Conservation (phyloP, 2,888 invertebrate genomes). For the Lagria hirta region DNA sequence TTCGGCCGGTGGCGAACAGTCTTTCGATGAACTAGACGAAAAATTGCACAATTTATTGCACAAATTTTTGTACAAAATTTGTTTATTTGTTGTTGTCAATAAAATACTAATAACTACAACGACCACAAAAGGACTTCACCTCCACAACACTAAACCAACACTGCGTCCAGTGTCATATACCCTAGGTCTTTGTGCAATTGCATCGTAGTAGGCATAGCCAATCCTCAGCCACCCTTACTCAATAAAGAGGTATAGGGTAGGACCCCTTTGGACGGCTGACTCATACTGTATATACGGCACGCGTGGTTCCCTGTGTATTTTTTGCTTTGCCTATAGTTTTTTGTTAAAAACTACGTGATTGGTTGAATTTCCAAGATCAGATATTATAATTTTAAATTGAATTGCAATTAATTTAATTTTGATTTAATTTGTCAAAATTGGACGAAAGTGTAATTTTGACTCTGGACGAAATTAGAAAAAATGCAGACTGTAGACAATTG, state of each 20-base stretch:
- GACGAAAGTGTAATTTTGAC: no score
- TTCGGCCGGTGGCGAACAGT: conserved; percentile 31
- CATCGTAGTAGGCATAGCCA: conserved; percentile 50
- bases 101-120: conserved; percentile 43
- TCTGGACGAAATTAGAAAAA: no score
- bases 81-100: conserved; percentile 1
- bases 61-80: no score
- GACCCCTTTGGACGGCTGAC: conserved; percentile 49
- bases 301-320: conserved; percentile 26
- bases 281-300: conserved; percentile 48
- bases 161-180: conserved; percentile 46
- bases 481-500: no score
- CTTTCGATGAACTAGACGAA: no score
- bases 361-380: no score
- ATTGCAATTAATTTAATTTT: no score
- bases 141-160: conserved; percentile 54
- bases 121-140: conserved; percentile 55
- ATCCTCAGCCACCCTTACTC: conserved; percentile 50
- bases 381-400: no score
- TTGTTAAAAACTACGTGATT: no score
- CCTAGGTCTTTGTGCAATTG: conserved; percentile 51
- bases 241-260: conserved; percentile 48
- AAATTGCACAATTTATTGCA: conserved; percentile 24
- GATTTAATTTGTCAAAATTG: no score
- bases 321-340: no score